Evolutionary conservation across 2,888 invertebrate species (phyloP).

Genomic region (Linyphia triangularis): DNA sequence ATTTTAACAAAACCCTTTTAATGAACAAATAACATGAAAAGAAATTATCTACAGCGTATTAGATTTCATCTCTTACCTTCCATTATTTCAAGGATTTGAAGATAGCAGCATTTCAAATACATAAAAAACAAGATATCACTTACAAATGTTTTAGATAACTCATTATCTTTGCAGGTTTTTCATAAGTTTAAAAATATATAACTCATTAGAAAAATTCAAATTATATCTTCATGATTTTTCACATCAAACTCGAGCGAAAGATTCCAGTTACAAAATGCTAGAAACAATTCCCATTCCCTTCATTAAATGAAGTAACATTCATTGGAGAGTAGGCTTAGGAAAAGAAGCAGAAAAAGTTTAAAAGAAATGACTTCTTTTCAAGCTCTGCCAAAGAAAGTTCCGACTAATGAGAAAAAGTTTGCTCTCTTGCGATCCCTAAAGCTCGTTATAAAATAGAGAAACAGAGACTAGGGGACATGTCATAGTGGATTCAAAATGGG

Average conservation of each 20-base stretch:
- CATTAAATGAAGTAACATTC: constrained; percentile 36
- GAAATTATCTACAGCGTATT: no score
- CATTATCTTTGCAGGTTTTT: no score
- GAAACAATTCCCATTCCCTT: constrained; percentile 16
- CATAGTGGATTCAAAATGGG: background rate
- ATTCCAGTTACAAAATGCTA: background rate
- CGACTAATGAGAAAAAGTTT: constrained; percentile 58
- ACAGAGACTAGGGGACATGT: background rate
- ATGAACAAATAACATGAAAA: no score
- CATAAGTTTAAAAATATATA: no score
- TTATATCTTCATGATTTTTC: no score
- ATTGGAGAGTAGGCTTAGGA: constrained; percentile 2
- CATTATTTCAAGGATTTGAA: no score
- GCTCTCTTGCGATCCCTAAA: background rate
- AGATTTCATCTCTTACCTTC: no score
- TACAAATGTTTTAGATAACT: no score
- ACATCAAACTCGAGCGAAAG: background rate
- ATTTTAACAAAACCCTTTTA: no score
- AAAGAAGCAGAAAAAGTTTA: constrained; percentile 8
- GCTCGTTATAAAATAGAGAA: constrained; percentile 56
- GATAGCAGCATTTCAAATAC: no score
- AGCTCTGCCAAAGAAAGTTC: constrained; percentile 29
- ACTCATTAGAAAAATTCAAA: no score
- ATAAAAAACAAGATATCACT: no score
- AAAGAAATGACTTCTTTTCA: constrained; percentile 15